A percentile compares a stretch with the other conserved stretches of the same genome.
These are phyloP conservation scores for Pelusios castaneus DNA, from an alignment of 2,113 vertebrate species.

Conservation along the genomic window DNA sequence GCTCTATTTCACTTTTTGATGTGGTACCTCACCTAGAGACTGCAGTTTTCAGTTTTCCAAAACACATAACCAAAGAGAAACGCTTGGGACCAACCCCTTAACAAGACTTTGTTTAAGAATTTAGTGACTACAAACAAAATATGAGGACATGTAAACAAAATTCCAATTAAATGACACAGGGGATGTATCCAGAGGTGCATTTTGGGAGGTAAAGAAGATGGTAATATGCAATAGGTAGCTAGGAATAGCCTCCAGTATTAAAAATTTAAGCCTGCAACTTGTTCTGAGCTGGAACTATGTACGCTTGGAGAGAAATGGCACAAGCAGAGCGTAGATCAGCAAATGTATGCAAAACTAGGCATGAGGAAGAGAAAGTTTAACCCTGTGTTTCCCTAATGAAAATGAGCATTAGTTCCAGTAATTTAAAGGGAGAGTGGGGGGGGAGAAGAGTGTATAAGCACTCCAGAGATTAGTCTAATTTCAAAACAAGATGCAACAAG, in stretches of 20 bases:
- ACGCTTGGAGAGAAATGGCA: constrained; percentile 21
- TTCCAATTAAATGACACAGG: constrained; percentile 51
- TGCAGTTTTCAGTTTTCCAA: not conserved
- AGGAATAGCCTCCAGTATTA: constrained; percentile 55
- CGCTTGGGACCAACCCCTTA: not conserved
- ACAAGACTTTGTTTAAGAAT: constrained; percentile 25
- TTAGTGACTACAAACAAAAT: not conserved
- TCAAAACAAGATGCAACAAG: not conserved
- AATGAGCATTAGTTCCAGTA: not conserved
- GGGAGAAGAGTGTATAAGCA: not conserved
- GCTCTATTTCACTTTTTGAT: not conserved
- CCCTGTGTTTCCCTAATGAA: not conserved
- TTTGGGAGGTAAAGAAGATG: constrained; percentile 37
- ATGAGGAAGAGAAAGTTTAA: not conserved
- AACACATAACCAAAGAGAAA: not conserved
- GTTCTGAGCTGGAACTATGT: constrained; percentile 30
- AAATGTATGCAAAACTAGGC: not conserved
- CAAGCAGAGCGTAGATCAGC: not conserved
- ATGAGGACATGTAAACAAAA: constrained; percentile 12
- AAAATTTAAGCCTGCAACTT: constrained; percentile 63
- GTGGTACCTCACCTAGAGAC: not conserved
- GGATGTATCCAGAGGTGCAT: not conserved
- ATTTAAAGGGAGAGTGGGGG: not conserved
- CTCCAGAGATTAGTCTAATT: not conserved
- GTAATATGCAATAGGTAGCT: constrained; percentile 31